Conservation (phyloP, 2,113 vertebrate genomes). For the Apaloderma vittatum region DNA sequence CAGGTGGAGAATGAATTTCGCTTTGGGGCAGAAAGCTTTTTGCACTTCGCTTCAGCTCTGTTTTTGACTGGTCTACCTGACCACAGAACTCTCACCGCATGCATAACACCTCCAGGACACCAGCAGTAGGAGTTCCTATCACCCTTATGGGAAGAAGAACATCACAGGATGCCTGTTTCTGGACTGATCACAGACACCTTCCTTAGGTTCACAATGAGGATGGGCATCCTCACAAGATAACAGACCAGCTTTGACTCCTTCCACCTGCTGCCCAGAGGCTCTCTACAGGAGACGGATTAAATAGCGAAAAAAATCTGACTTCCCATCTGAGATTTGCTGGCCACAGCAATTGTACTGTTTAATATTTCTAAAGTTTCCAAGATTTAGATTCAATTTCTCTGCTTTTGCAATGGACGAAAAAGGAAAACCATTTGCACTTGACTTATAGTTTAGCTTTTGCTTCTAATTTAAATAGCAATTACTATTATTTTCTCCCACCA, state of each 20-base stretch:
- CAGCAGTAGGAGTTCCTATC: not conserved
- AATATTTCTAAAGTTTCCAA: not conserved
- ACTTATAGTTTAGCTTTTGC: not conserved
- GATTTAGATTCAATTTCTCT: not conserved
- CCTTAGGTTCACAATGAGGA: not conserved
- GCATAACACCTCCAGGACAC: not conserved
- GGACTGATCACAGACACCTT: fast-evolving
- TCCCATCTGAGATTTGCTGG: not conserved
- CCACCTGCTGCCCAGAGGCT: not conserved
- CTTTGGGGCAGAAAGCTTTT: not conserved
- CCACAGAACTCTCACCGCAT: fast-evolving
- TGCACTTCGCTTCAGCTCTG: not conserved
- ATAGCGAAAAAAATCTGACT: not conserved
- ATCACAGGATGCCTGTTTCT: not conserved
- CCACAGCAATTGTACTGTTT: not conserved
- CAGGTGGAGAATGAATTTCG: not conserved
- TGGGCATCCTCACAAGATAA: not conserved
- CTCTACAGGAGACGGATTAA: not conserved
- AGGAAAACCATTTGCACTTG: not conserved
- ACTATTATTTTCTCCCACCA: not conserved
- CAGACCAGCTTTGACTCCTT: not conserved
- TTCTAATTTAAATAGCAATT: not conserved
- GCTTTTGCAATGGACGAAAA: not conserved
- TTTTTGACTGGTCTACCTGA: not conserved
- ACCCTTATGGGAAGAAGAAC: not conserved